A percentile compares a stretch with the other conserved stretches of the same genome.
These are phyloP conservation scores for Apodemia hepburni DNA, from an alignment of 2,888 invertebrate genomes.

Conservation along the genomic window DNA sequence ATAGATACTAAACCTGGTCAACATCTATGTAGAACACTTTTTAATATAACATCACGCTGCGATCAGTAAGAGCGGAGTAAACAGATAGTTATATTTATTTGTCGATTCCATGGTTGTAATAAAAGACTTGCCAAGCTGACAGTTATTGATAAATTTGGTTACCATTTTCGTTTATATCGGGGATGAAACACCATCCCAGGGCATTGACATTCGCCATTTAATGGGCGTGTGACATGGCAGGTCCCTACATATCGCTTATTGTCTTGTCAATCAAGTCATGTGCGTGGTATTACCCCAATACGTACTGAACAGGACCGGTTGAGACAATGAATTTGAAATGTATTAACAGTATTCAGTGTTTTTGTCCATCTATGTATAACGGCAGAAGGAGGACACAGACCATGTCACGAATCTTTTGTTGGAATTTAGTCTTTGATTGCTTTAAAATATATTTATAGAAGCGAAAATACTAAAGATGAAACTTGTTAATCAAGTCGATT, in stretches of 20 bases:
- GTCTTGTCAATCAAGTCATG: constrained; percentile 32
- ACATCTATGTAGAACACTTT: too few relatives aligned
- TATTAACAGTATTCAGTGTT: constrained; percentile 5
- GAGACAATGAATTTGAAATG: not conserved
- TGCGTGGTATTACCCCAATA: constrained; percentile 1
- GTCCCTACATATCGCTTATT: constrained; percentile 27
- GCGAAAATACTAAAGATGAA: too few relatives aligned
- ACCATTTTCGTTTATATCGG: not conserved
- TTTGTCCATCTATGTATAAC: not conserved
- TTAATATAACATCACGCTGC: too few relatives aligned
- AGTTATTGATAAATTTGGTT: too few relatives aligned
- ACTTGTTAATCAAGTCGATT: too few relatives aligned
- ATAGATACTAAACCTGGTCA: too few relatives aligned
- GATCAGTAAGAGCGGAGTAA: too few relatives aligned
- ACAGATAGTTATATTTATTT: too few relatives aligned
- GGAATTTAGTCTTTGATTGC: too few relatives aligned
- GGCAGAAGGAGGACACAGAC: not conserved
- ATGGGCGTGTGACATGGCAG: constrained; percentile 40
- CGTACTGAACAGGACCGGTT: not conserved
- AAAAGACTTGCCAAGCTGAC: too few relatives aligned
- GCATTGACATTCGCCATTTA: constrained; percentile 46
- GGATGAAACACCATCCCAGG: constrained; percentile 36
- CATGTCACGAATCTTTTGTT: not conserved
- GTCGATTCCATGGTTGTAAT: too few relatives aligned
- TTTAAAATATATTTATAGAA: too few relatives aligned